Conservation (phyloP, 2,797 vertebrate genomes). For the Yasuhikotakia modesta region DNA sequence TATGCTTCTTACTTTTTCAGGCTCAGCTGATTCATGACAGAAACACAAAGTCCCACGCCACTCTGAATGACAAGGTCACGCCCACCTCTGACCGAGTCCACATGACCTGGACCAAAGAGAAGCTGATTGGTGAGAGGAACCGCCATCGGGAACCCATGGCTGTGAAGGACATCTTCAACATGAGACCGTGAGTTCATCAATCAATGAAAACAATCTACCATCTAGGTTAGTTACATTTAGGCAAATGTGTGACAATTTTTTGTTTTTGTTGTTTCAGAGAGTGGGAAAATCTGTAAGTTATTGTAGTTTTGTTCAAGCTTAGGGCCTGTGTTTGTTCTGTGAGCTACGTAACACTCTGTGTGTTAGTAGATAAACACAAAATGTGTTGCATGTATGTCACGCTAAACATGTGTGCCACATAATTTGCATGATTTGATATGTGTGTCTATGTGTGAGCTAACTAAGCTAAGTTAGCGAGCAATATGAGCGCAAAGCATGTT, state of each 20-base stretch:
- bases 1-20: slow-evolving; percentile 65
- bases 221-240: not conserved
- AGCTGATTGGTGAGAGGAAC: slow-evolving; percentile 82
- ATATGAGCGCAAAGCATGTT: slow-evolving; percentile 1
- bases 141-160: slow-evolving; percentile 79
- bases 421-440: not conserved
- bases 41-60: slow-evolving; percentile 83
- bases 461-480: slow-evolving; percentile 11
- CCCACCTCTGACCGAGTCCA: slow-evolving; percentile 81
- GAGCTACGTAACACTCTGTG: slow-evolving; percentile 26
- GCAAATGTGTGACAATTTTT: slow-evolving; percentile 31
- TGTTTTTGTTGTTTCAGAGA: slow-evolving; percentile 80
- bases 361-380: slow-evolving; percentile 3
- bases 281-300: slow-evolving; percentile 95
- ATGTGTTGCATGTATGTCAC: slow-evolving; percentile 15
- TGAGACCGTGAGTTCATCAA: slow-evolving; percentile 88
- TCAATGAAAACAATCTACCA: not conserved
- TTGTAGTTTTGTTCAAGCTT: slow-evolving; percentile 52
- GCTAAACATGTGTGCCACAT: slow-evolving; percentile 1
- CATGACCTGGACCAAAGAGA: slow-evolving; percentile 99
- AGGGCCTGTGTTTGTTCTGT: slow-evolving; percentile 5
- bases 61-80: slow-evolving; percentile 65
- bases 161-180: slow-evolving; percentile 90
- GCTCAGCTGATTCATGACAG: slow-evolving; percentile 91
- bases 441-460: slow-evolving; percentile 19